Conservation (phyloP, 2,113 vertebrate species). For the Telmatochromis brachygnathus region DNA sequence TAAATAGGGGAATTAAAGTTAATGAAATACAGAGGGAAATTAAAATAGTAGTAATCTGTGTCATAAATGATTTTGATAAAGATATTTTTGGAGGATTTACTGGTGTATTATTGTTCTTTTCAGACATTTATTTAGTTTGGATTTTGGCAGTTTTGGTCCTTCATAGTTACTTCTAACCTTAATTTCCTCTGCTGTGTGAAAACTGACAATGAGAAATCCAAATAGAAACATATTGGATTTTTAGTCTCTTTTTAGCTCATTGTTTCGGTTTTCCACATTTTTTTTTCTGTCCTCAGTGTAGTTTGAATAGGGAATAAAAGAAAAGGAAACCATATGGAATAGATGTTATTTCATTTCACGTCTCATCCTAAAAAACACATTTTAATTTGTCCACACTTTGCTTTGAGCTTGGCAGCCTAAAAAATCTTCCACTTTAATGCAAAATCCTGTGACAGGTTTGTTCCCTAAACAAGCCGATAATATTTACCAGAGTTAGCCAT, state of each 20-base stretch:
- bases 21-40: neutral
- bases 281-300: neutral
- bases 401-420: no score
- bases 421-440: rapidly evolving
- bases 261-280: neutral
- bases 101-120: neutral
- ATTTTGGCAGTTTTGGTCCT: neutral
- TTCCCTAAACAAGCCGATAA: neutral
- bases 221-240: neutral
- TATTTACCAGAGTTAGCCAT: neutral
- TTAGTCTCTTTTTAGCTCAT: neutral
- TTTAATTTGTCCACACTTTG: neutral
- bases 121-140: neutral
- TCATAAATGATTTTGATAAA: neutral
- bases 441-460: neutral
- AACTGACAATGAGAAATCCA: neutral
- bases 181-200: neutral
- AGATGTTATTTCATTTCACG: neutral
- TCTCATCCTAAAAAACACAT: neutral
- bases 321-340: neutral
- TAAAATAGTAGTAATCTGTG: neutral
- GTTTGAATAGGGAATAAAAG: neutral
- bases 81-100: neutral
- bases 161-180: neutral
- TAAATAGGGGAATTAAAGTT: neutral